phyloP scores from a whole-genome alignment of 2,797 vertebrate genomes.

The Fringilla coelebs region DNA sequence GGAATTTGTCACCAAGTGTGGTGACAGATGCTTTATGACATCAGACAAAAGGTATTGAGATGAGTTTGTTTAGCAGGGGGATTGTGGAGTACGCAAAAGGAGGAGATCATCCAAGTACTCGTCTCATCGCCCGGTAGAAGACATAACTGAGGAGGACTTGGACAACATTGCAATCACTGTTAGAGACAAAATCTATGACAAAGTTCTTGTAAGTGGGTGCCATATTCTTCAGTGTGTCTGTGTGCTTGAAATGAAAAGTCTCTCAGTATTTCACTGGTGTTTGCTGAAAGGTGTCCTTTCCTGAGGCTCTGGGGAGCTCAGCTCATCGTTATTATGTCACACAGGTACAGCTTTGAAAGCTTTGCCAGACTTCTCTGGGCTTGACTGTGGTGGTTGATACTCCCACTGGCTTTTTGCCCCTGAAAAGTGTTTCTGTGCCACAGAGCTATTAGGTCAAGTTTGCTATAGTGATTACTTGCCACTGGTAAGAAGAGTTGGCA shows the following conservation, averaged over 20 bases:
- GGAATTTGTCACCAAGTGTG: not conserved
- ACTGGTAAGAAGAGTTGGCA: not conserved
- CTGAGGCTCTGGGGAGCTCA: not conserved
- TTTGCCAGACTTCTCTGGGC: not conserved
- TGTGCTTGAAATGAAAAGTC: not conserved
- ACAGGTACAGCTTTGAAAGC: not conserved
- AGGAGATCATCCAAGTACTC: constrained; percentile 69
- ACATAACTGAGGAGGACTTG: constrained; percentile 91
- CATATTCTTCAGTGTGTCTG: not conserved
- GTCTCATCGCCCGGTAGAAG: constrained; percentile 80
- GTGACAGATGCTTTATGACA: not conserved
- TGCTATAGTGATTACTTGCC: not conserved
- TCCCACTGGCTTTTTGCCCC: not conserved
- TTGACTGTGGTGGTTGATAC: not conserved
- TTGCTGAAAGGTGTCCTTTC: not conserved
- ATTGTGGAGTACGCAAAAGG: constrained; percentile 61
- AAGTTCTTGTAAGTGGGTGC: constrained; percentile 81
- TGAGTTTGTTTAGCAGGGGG: constrained; percentile 65
- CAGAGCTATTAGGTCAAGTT: not conserved
- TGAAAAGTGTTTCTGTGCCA: not conserved
- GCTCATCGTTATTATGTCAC: not conserved
- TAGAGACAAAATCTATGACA: constrained; percentile 96
- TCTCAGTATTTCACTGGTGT: not conserved
- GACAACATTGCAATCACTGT: constrained; percentile 87
- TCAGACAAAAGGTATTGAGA: constrained; percentile 15